A percentile compares a stretch with the other conserved stretches of the same genome.
phyloP scores from a whole-genome alignment of 1,140 invertebrate genomes.

The Zaprionus gabonicus region DNA sequence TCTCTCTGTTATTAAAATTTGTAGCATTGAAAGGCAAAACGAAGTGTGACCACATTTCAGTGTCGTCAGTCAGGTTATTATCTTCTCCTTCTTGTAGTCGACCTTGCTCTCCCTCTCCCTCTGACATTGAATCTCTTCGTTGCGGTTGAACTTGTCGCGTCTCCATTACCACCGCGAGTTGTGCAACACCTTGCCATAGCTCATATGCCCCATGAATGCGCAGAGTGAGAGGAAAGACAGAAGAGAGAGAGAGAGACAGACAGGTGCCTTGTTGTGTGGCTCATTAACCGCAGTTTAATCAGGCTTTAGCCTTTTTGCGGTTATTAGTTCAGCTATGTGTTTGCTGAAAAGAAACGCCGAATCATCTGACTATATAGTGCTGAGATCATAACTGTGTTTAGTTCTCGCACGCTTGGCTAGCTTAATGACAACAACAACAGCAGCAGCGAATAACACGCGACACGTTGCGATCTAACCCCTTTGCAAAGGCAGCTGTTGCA shows the following conservation, averaged over 20 bases:
- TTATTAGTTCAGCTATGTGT: constrained; percentile 74
- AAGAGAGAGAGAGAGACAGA: not conserved
- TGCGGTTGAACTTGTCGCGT: constrained; percentile 40
- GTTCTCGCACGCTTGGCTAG: constrained; percentile 61
- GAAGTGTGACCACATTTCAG: constrained; percentile 26
- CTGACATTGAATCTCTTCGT: constrained; percentile 6
- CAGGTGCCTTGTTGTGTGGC: constrained; percentile 35
- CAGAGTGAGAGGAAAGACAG: not conserved
- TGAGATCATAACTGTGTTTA: constrained; percentile 19
- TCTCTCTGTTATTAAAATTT: not conserved
- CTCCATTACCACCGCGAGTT: constrained; percentile 40
- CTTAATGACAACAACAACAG: constrained; percentile 28
- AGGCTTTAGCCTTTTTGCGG: constrained; percentile 68
- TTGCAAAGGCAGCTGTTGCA: constrained; percentile 17
- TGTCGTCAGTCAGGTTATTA: constrained; percentile 9
- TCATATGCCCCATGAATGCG: constrained; percentile 27
- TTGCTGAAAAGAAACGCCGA: constrained; percentile 21
- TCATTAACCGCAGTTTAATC: constrained; percentile 82
- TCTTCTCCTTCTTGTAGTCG: not conserved
- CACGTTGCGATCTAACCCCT: constrained; percentile 7
- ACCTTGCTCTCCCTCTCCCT: not conserved
- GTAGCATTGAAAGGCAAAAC: not conserved
- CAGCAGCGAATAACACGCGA: constrained; percentile 12
- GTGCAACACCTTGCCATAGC: constrained; percentile 18
- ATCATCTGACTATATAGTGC: constrained; percentile 32